Conservation (phyloP, 2,113 vertebrate species). For the Felis chaus region DNA sequence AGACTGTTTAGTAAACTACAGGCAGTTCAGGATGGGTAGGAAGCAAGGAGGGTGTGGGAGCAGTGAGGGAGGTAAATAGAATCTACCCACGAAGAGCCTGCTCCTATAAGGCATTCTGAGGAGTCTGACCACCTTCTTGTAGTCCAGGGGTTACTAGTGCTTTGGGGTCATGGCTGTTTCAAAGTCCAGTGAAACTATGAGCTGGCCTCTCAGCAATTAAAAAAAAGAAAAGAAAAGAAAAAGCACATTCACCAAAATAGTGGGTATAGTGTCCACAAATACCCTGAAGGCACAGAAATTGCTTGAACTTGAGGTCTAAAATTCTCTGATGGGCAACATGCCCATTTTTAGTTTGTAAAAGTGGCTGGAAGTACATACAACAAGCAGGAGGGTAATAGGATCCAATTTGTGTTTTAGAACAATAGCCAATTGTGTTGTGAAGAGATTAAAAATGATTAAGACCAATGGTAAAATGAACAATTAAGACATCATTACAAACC, state of each 20-base stretch:
- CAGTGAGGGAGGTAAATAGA: neutral
- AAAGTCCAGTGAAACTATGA: neutral
- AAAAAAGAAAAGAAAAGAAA: neutral
- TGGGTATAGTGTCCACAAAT: neutral
- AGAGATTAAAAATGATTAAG: neutral
- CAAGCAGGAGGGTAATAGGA: neutral
- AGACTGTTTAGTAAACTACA: neutral
- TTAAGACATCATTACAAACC: neutral
- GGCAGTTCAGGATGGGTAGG: neutral
- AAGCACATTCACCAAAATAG: neutral
- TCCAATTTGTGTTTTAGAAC: slow-evolving; percentile 30
- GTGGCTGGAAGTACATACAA: neutral
- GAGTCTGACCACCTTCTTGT: neutral
- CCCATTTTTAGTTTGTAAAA: neutral
- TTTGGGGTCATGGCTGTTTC: neutral
- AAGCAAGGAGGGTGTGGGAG: neutral
- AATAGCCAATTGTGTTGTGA: neutral
- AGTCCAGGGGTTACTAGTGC: neutral
- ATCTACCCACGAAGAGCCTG: neutral
- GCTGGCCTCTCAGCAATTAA: neutral
- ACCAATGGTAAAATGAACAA: neutral
- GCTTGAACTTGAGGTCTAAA: neutral
- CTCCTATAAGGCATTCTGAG: neutral
- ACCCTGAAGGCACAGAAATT: neutral
- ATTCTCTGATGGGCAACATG: neutral